phyloP scores from a whole-genome alignment of 1,140 invertebrate species.

The Zaprionus kolodkinae region DNA sequence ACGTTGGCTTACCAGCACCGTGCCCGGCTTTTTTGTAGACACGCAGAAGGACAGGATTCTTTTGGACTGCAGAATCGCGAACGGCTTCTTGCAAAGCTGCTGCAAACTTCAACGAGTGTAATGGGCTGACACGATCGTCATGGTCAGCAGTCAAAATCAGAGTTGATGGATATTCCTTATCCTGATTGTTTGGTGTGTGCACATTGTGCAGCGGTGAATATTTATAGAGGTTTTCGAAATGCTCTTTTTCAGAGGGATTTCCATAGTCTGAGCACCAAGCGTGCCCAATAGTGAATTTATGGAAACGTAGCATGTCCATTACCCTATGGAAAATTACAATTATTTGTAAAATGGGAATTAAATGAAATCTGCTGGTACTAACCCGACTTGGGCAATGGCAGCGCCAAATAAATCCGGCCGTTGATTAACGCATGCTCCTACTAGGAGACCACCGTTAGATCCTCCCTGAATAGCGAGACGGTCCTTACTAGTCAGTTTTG shows the following conservation, averaged over 20 bases:
- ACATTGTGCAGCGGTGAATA: constrained; percentile 99
- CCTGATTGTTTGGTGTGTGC: constrained; percentile 86
- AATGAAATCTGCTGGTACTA: constrained; percentile 78
- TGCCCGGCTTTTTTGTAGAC: constrained; percentile 98
- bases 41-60: constrained; percentile 94
- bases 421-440: constrained; percentile 97
- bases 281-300: constrained; percentile 99
- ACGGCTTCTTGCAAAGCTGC: constrained; percentile 94
- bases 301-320: constrained; percentile 98
- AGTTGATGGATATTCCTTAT: constrained; percentile 94
- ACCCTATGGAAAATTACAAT: constrained; percentile 88
- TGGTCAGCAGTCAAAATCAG: constrained; percentile 98
- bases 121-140: constrained; percentile 98
- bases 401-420: constrained; percentile 97
- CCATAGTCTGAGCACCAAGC: constrained; percentile 99
- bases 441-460: constrained; percentile 97
- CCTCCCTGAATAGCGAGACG: constrained; percentile 96
- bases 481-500: constrained; percentile 91
- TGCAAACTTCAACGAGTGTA: constrained; percentile 98
- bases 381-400: constrained; percentile 96
- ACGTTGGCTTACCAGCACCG: constrained; percentile 97
- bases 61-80: constrained; percentile 88
- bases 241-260: constrained; percentile 93
- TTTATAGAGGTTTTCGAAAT: constrained; percentile 95
- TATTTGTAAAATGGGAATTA: not conserved